Percentiles rank a stretch among this genome's conserved stretches.
Evolutionary conservation across 2,888 invertebrate genomes (phyloP).

Genomic region (Agrotis clavis): DNA sequence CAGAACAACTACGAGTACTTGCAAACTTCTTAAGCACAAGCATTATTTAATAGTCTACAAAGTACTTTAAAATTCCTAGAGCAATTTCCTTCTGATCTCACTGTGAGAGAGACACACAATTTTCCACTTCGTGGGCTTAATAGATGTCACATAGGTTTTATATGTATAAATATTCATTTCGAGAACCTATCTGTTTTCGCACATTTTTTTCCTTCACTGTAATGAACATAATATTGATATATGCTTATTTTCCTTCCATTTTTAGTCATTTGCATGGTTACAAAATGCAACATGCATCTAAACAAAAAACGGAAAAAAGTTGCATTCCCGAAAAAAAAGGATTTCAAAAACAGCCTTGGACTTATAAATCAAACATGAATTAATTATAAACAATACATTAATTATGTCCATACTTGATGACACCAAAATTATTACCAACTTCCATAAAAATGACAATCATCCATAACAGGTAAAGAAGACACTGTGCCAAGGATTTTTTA

Average conservation of each 20-base stretch:
- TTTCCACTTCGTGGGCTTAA: too few relatives aligned
- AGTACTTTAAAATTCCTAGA: too few relatives aligned
- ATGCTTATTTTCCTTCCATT: too few relatives aligned
- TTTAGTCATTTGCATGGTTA: not conserved
- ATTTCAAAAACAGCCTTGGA: conserved; percentile 3
- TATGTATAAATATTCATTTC: too few relatives aligned
- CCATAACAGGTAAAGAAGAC: conserved; percentile 27
- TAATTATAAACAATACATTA: conserved; percentile 25
- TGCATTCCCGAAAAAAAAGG: not conserved
- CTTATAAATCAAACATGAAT: not conserved
- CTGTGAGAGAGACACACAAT: too few relatives aligned
- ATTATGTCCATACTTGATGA: not conserved
- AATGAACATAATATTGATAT: not conserved
- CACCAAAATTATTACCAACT: not conserved
- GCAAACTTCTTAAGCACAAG: too few relatives aligned
- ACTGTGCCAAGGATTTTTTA: conserved; percentile 48
- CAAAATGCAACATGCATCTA: not conserved
- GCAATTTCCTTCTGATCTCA: too few relatives aligned
- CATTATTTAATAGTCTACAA: too few relatives aligned
- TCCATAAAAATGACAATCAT: not conserved
- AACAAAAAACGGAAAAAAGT: not conserved
- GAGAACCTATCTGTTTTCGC: too few relatives aligned
- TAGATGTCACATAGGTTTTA: too few relatives aligned
- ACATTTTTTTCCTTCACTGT: not conserved
- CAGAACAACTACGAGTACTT: too few relatives aligned